These are phyloP conservation scores for Pectinophora gossypiella DNA, from an alignment of 1,140 invertebrate genomes.

Conservation along the genomic window DNA sequence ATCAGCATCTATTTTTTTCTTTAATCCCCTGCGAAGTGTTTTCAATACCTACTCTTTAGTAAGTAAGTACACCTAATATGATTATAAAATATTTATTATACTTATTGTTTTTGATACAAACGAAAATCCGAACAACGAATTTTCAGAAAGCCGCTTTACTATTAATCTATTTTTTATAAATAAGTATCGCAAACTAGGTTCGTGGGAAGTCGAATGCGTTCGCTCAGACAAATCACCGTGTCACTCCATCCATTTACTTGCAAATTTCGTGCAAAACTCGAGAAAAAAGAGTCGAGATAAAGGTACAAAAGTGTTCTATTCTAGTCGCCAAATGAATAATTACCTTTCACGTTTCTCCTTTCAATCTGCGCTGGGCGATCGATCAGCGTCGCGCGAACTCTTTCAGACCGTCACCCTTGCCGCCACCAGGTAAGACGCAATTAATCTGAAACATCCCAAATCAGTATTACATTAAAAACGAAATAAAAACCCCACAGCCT, in stretches of 20 bases:
- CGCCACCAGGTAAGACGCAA: conserved; percentile 65
- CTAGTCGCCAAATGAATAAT: conserved; percentile 75
- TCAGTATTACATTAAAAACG: conserved; percentile 74
- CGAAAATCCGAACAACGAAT: too few species aligned
- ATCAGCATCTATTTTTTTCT: too few species aligned
- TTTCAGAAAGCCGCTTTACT: neutral
- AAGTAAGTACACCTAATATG: too few species aligned
- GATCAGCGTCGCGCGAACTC: conserved; percentile 70
- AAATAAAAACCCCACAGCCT: conserved; percentile 65
- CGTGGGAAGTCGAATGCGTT: conserved; percentile 55
- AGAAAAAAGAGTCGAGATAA: conserved; percentile 68
- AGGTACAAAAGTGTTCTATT: conserved; percentile 74
- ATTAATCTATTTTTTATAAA: conserved; percentile 20
- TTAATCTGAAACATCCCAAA: conserved; percentile 74
- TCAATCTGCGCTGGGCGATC: conserved; percentile 67
- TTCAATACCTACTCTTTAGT: too few species aligned
- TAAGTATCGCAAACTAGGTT: conserved; percentile 32
- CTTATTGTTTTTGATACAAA: too few species aligned
- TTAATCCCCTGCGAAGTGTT: too few species aligned
- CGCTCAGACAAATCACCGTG: conserved; percentile 64
- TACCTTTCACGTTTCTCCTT: conserved; percentile 72
- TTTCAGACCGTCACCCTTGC: conserved; percentile 67
- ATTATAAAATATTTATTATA: too few species aligned
- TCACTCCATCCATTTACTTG: conserved; percentile 69
- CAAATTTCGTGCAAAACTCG: conserved; percentile 71